phyloP scores from a whole-genome alignment of 2,113 vertebrate genomes.

The Dicentrarchus labrax region DNA sequence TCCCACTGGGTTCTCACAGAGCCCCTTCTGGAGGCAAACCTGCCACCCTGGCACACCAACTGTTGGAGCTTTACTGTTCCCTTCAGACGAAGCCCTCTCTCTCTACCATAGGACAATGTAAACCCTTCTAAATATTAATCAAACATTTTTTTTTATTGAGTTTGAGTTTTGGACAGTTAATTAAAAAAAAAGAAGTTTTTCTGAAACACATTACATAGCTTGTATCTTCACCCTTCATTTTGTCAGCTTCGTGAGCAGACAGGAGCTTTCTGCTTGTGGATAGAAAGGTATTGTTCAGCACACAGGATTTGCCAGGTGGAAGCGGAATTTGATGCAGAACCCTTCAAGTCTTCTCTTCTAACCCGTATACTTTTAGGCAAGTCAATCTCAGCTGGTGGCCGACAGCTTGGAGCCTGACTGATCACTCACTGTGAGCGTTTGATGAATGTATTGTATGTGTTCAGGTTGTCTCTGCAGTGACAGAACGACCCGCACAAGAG shows the following conservation, averaged over 20 bases:
- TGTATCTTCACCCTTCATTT: not conserved
- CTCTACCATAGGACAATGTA: slow-evolving; percentile 30
- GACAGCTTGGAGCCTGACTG: not conserved
- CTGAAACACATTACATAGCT: not conserved
- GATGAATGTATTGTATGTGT: not conserved
- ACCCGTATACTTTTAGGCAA: not conserved
- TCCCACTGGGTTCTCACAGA: slow-evolving; percentile 74
- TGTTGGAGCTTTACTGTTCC: slow-evolving; percentile 77
- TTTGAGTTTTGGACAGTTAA: slow-evolving; percentile 9
- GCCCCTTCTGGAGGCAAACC: slow-evolving; percentile 82
- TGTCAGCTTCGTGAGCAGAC: not conserved
- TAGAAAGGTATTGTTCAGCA: not conserved
- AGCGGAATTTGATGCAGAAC: not conserved
- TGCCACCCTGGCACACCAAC: slow-evolving; percentile 73
- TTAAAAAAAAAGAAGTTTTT: not conserved
- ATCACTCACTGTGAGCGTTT: slow-evolving; percentile 1
- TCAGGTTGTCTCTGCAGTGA: not conserved
- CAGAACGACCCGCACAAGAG: not conserved
- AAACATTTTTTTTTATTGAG: slow-evolving; percentile 28
- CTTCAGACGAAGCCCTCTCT: slow-evolving; percentile 32
- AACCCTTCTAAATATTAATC: slow-evolving; percentile 33
- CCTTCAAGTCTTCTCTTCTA: not conserved
- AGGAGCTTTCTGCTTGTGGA: not conserved
- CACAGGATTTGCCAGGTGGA: slow-evolving; percentile 2
- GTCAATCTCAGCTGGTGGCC: not conserved